Evolutionary conservation across 2,113 vertebrate species (phyloP), one percentile per base, ranked within the genome.

Genomic region (Xenopus laevis): DNA sequence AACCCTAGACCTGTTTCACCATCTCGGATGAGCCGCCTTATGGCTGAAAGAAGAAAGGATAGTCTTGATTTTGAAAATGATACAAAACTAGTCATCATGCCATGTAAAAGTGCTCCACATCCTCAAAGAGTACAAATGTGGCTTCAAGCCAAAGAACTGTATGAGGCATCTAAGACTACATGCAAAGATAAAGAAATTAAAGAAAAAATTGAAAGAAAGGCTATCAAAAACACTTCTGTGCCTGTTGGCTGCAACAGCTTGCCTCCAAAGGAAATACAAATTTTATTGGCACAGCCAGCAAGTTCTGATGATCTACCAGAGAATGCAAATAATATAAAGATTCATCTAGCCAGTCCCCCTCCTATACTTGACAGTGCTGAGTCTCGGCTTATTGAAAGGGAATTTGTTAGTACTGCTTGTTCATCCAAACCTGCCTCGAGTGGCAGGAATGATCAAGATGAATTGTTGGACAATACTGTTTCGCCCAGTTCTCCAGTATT

Each of bases 71-170:
- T 84, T 76, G 75, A 82, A 30, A 84, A 89, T 78, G 92, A 94
- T 88, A 95, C 94, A 86, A 97, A 95, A 83, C 91, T 98, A 30
- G 82, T 96, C 67, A 92, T 99, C 63, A 88, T 98, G 85, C 98
- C 98, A 82, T 99, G 98, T 85, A 97, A 91, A 80, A 95, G 87
- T 84, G 93, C 98, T 44, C 98, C 98, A 47, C 95, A 90, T 85
- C 86, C 90, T 69, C 92, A 96, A 69, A 89, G 91, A 30, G 94
- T 98, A 83, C 93, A 95, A 72, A 82, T 92, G 50, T 99, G 98
- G 97, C 90, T 99, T 81, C 93, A 97, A 81, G 95, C 95, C 85
- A 94, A 92, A 91, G 94, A 91, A 83, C 93, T 96, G 65, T 96
- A 93, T 4, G 93, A 96, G 76, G 89, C 85, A 79, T 89, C 93